A percentile compares a stretch with the other conserved stretches of the same genome.
Conservation (phyloP, 2,113 vertebrate species). For the Alethe diademata region DNA sequence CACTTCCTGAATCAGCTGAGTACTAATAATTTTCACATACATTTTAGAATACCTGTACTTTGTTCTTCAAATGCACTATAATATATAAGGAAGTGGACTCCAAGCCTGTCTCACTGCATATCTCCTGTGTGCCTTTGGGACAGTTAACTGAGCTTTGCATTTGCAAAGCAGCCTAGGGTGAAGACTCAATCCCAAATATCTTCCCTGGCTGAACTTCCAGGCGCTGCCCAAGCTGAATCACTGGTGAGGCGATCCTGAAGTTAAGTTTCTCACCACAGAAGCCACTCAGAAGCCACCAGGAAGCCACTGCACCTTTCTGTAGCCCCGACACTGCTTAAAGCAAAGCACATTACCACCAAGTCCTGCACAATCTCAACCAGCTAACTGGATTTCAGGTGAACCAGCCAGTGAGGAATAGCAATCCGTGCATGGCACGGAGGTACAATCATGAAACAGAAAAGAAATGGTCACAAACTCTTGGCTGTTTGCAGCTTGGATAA, state of each 20-base stretch:
- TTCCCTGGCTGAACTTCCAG: background rate
- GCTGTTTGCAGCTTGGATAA: background rate
- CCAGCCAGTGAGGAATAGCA: background rate
- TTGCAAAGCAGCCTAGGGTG: background rate
- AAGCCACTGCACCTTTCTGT: background rate
- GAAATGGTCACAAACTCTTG: background rate
- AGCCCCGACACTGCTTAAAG: background rate
- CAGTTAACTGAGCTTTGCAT: background rate
- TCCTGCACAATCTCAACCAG: background rate
- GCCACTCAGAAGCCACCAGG: background rate
- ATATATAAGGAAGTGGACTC: background rate
- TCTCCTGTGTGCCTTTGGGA: background rate
- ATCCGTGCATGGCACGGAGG: accelerated
- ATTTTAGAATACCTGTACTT: background rate
- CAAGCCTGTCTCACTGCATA: background rate
- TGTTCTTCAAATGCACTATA: background rate
- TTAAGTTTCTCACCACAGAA: background rate
- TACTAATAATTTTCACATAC: background rate
- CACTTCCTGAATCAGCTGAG: background rate
- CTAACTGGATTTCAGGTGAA: background rate
- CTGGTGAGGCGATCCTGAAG: accelerated
- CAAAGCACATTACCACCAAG: background rate
- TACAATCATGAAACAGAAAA: background rate
- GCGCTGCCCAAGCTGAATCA: background rate
- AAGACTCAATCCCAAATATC: accelerated